Evolutionary conservation across 2,888 invertebrate species (phyloP), one percentile per base, ranked within the genome.

Genomic region (Choreutis nemorana): DNA sequence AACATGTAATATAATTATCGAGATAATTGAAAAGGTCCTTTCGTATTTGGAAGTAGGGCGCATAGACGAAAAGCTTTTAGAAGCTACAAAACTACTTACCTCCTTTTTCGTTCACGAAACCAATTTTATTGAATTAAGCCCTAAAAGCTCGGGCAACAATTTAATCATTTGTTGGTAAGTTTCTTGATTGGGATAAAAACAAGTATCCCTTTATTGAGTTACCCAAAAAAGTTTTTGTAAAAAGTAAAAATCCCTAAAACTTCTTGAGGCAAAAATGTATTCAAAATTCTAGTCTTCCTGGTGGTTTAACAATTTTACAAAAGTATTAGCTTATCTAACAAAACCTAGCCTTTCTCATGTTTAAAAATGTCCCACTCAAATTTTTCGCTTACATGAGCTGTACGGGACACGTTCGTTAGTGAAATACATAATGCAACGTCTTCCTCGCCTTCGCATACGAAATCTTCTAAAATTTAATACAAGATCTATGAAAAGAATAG

Each of bases 371-470:
- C 50, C 49, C 53, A 64, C 66, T 64, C 51, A 59, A 67, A 68
- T 64, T 60, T 62, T 47, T 45, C 49, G 45, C n/a, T n/a, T 52
- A 53, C 53, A 47, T 52, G 46, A 54, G 47, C 50, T 44, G 45
- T 48, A 46, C 44, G 42, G 61, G 54, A 62, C 57, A 59, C 61
- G 68, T 70, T 72, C 71, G 71, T 72, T 72, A 72, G 64, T 42
- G 40, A 62, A 65, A 71, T 72, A 68, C 68, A 72, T 72, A 61
- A 72, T 72, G 70, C 71, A 72, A 60, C 56, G 50, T 59, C 57
- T 59, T 59, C 50, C 48, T 40, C 27, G 18, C 36, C n/a, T n/a
- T n/a, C n/a, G n/a, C n/a, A n/a, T n/a, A n/a, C n/a, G n/a, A n/a
- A n/a, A n/a, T n/a, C n/a, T n/a, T n/a, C n/a, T n/a, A n/a, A n/a